These are phyloP conservation scores for Pionites leucogaster DNA, from an alignment of 2,113 vertebrate genomes.

Conservation along the genomic window DNA sequence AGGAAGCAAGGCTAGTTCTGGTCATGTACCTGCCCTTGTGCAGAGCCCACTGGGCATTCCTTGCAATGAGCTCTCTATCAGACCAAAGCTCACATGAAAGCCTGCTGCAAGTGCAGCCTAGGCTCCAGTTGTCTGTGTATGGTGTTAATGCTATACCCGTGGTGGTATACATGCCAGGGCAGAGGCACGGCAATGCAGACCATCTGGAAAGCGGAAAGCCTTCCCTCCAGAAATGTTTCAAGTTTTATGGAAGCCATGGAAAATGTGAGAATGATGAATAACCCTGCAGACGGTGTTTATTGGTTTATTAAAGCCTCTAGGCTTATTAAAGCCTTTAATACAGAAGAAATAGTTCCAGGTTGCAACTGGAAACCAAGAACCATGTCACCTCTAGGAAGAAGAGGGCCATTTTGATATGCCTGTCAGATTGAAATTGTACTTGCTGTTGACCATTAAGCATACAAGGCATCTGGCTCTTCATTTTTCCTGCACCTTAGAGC, in stretches of 20 bases:
- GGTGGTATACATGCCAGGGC: background rate
- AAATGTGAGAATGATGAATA: background rate
- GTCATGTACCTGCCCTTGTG: background rate
- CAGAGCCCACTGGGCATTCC: background rate
- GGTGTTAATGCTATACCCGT: accelerated
- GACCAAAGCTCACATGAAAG: background rate
- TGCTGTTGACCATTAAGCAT: background rate
- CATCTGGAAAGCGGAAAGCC: background rate
- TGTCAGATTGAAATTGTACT: background rate
- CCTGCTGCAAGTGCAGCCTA: background rate
- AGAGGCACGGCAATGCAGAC: background rate
- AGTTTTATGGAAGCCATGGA: background rate
- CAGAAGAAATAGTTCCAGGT: background rate
- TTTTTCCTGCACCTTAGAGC: background rate
- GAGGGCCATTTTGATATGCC: background rate
- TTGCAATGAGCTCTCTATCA: background rate
- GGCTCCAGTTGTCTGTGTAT: background rate
- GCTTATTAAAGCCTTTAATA: background rate
- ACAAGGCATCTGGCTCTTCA: background rate
- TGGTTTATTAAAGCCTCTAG: background rate
- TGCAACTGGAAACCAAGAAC: background rate
- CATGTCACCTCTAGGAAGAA: background rate
- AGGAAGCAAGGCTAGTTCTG: background rate
- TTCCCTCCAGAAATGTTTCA: background rate
- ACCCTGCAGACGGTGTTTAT: background rate